Percentiles rank a stretch among this genome's conserved stretches.
Evolutionary conservation across 30 jellyfish, hydroid and myxozoan species (phyloP).

Genomic region (Aurelia aurita complex sp. Pacific): DNA sequence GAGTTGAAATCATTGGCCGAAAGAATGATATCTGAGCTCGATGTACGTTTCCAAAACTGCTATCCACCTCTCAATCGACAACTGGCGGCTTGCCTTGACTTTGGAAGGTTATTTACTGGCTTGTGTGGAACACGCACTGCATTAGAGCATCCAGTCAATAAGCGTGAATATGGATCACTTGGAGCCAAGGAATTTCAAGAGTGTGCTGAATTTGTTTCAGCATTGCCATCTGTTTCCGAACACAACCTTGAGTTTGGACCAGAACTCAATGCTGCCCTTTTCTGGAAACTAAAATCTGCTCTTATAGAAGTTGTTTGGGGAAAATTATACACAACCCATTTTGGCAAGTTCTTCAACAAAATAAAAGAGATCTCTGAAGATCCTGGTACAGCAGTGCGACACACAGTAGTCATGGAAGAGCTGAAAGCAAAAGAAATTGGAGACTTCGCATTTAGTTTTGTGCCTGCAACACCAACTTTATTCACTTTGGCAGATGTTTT

Average conservation of each 20-base stretch:
- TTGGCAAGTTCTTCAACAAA: slow-evolving; percentile 9
- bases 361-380: slow-evolving; percentile 4
- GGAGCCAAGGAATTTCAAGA: slow-evolving; percentile 4
- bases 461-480: not conserved
- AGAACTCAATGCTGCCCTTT: not conserved
- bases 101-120: slow-evolving; percentile 13
- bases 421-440: not conserved
- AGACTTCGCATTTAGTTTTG: slow-evolving; percentile 5
- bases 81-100: slow-evolving; percentile 14
- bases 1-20: slow-evolving; percentile 17
- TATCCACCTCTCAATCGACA: slow-evolving; percentile 17
- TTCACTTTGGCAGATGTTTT: slow-evolving; percentile 31
- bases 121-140: not conserved
- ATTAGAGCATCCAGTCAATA: slow-evolving; percentile 20
- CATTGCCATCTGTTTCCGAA: slow-evolving; percentile 14
- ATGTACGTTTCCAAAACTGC: slow-evolving; percentile 23
- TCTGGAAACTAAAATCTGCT: slow-evolving; percentile 35
- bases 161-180: not conserved
- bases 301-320: slow-evolving; percentile 46
- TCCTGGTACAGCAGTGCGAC: slow-evolving; percentile 17
- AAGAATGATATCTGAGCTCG: slow-evolving; percentile 10
- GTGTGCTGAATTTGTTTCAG: slow-evolving; percentile 24
- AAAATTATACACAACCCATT: not conserved
- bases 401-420: not conserved
- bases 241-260: slow-evolving; percentile 16